A percentile compares a stretch with the other conserved stretches of the same genome.
These are phyloP conservation scores for Syngnathoides biaculeatus DNA, from an alignment of 2,113 vertebrate genomes.

Conservation along the genomic window DNA sequence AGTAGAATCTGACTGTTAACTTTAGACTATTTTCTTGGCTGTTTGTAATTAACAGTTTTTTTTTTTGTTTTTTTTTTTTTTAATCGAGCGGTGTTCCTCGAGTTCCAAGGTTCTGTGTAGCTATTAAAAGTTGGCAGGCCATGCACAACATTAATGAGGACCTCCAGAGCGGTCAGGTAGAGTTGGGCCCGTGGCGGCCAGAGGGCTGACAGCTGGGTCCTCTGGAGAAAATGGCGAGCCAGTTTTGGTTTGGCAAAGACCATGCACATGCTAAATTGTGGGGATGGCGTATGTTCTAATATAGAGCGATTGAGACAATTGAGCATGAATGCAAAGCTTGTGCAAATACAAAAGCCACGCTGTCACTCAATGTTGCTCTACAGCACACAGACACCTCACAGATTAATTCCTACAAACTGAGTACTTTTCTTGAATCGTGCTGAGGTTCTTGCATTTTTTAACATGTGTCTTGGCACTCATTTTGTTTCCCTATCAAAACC, in stretches of 20 bases:
- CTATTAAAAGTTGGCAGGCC: conserved; percentile 56
- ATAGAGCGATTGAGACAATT: conserved; percentile 10
- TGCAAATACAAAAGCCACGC: neutral
- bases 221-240: conserved; percentile 57
- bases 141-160: conserved; percentile 61
- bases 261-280: conserved; percentile 18
- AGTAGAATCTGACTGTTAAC: neutral
- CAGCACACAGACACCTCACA: neutral
- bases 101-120: conserved; percentile 38
- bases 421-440: conserved; percentile 1
- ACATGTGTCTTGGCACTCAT: conserved; percentile 1
- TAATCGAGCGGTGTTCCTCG: conserved; percentile 22
- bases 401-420: conserved; percentile 4
- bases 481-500: neutral
- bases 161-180: conserved; percentile 60
- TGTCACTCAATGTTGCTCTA: neutral
- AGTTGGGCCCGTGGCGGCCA: conserved; percentile 46
- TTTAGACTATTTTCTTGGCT: conserved; percentile 19
- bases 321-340: conserved; percentile 22
- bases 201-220: conserved; percentile 52
- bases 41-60: conserved; percentile 43
- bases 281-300: conserved; percentile 16
- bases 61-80: conserved; percentile 17
- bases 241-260: conserved; percentile 51
- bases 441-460: conserved; percentile 1